Conservation (phyloP, 2,113 vertebrate genomes). For the Sander lucioperca region DNA sequence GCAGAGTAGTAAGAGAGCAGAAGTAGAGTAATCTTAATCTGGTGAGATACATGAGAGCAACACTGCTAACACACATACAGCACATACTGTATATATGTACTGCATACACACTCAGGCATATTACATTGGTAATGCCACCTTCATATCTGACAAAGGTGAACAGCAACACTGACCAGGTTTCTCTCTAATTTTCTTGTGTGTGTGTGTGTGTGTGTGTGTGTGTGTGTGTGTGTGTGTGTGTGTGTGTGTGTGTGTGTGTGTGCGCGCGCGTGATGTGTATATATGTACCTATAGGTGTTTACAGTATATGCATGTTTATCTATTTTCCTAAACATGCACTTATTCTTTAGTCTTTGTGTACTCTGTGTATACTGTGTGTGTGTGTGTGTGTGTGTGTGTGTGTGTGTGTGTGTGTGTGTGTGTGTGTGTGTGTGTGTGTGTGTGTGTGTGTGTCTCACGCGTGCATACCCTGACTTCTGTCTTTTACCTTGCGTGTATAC, state of each 20-base stretch:
- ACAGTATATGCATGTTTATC: too few species aligned
- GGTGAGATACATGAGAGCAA: background rate
- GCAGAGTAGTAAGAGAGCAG: background rate
- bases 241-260: background rate
- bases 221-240: background rate
- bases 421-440: background rate
- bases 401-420: background rate
- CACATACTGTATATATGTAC: background rate
- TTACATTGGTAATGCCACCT: slow-evolving; percentile 14
- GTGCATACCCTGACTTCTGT: slow-evolving; percentile 9
- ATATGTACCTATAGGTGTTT: too few species aligned
- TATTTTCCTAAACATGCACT: background rate
- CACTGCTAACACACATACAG: background rate
- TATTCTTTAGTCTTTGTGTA: slow-evolving; percentile 13
- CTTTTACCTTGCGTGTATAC: slow-evolving; percentile 55
- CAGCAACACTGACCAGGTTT: slow-evolving; percentile 4
- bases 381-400: slow-evolving; percentile 2
- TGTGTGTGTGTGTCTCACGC: background rate
- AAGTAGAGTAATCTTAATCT: slow-evolving; percentile 5
- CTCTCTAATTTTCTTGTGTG: background rate
- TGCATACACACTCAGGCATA: background rate
- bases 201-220: background rate
- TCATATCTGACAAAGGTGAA: slow-evolving; percentile 38
- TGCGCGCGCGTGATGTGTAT: too few species aligned
- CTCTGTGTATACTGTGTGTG: background rate